A percentile compares a stretch with the other conserved stretches of the same genome.
phyloP scores from a whole-genome alignment of 1,140 invertebrate genomes.

The Trissolcus basalis region DNA sequence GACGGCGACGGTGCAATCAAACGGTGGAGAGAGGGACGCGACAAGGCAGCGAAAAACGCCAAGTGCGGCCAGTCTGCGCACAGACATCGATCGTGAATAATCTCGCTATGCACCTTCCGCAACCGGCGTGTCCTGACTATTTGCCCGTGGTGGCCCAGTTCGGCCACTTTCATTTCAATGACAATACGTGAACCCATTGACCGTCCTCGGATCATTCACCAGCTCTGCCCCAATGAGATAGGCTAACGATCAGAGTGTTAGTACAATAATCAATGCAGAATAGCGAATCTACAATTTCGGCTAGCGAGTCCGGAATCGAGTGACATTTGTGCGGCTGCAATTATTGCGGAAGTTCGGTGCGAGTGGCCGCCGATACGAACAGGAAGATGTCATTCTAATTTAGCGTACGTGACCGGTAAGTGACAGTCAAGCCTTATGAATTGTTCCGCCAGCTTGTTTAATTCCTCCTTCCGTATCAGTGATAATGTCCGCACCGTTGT shows the following conservation, averaged over 20 bases:
- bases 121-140: slow-evolving; percentile 60
- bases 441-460: background rate
- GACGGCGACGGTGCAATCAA: slow-evolving; percentile 37
- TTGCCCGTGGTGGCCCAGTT: background rate
- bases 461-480: background rate
- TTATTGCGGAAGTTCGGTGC: slow-evolving; percentile 17
- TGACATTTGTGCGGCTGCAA: slow-evolving; percentile 36
- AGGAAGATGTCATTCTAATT: slow-evolving; percentile 40
- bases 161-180: slow-evolving; percentile 11
- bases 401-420: slow-evolving; percentile 36
- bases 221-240: no score
- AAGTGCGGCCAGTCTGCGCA: slow-evolving; percentile 70
- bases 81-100: slow-evolving; percentile 70
- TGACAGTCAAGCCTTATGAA: slow-evolving; percentile 15
- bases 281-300: no score
- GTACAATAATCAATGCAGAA: no score
- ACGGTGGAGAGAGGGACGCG: slow-evolving; percentile 47
- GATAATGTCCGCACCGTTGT: background rate
- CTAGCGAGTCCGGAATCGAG: background rate
- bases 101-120: slow-evolving; percentile 51
- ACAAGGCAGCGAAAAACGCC: slow-evolving; percentile 41
- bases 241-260: no score
- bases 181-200: slow-evolving; percentile 15
- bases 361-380: slow-evolving; percentile 9
- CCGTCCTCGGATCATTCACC: background rate